Percentiles rank a stretch among this genome's conserved stretches.
phyloP scores from a whole-genome alignment of 92 coral and sea anemone species.

The Phenganax subtilis region DNA sequence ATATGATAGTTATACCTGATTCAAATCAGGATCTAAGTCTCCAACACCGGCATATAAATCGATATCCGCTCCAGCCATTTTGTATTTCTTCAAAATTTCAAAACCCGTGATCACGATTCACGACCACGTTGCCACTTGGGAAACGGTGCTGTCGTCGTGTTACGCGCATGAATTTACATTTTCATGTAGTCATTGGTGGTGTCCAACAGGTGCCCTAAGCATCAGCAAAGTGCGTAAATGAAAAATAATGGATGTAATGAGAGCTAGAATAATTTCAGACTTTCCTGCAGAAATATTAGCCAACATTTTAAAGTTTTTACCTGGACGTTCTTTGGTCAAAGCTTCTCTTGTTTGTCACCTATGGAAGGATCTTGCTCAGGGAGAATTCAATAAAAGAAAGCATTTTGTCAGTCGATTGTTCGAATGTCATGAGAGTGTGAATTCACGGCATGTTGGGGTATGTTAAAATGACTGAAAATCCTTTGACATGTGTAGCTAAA shows the following conservation, averaged over 20 bases:
- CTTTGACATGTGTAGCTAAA: no score
- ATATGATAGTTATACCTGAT: neutral
- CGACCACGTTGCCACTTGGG: slow-evolving; percentile 2
- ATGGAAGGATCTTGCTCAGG: slow-evolving; percentile 73
- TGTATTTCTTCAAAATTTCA: neutral
- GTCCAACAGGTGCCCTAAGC: no score
- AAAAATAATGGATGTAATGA: neutral
- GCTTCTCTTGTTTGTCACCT: slow-evolving; percentile 74
- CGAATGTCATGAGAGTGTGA: neutral
- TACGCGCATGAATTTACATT: no score
- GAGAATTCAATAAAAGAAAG: slow-evolving; percentile 36
- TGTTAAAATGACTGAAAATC: neutral
- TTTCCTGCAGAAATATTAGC: slow-evolving; percentile 74
- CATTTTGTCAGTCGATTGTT: slow-evolving; percentile 27
- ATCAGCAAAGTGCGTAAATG: neutral
- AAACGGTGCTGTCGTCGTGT: neutral
- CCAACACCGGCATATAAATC: slow-evolving; percentile 13
- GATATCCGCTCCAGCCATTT: neutral
- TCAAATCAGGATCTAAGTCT: slow-evolving; percentile 7
- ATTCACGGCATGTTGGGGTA: neutral
- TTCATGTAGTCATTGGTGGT: no score
- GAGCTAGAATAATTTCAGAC: neutral
- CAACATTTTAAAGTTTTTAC: slow-evolving; percentile 67
- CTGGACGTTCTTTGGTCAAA: slow-evolving; percentile 62
- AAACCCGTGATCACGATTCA: neutral